These are phyloP conservation scores for Coranthus polyacanthus DNA, from an alignment of 2,797 vertebrate genomes.

Conservation along the genomic window DNA sequence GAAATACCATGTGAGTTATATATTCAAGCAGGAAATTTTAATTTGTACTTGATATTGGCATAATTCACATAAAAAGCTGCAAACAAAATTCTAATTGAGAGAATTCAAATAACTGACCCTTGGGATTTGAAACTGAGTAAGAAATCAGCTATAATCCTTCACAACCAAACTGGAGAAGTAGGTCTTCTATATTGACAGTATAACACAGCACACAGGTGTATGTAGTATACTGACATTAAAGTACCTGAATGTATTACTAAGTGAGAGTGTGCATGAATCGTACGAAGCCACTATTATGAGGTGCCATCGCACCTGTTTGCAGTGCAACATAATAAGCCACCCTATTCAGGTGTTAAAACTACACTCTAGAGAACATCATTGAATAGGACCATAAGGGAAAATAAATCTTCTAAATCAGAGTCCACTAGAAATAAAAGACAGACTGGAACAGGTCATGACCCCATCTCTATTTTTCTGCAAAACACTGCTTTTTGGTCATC, in stretches of 20 bases:
- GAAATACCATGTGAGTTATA: conserved; percentile 44
- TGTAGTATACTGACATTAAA: conserved; percentile 17
- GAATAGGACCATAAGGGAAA: conserved; percentile 26
- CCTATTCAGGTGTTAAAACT: conserved; percentile 17
- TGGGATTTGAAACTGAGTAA: conserved; percentile 48
- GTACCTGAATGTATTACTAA: conserved; percentile 8
- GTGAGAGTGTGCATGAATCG: conserved; percentile 8
- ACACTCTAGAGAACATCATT: conserved; percentile 22
- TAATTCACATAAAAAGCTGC: conserved; percentile 47
- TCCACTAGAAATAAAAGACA: background rate
- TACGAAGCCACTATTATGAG: conserved; percentile 24
- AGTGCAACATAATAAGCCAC: conserved; percentile 36
- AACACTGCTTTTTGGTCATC: background rate
- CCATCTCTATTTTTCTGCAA: background rate
- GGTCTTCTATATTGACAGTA: conserved; percentile 2
- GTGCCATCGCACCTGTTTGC: conserved; percentile 35
- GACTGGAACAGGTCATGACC: conserved; percentile 18
- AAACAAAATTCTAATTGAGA: conserved; percentile 58
- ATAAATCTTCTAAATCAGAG: conserved; percentile 30
- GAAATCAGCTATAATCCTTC: conserved; percentile 54
- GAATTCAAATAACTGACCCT: conserved; percentile 52
- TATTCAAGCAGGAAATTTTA: conserved; percentile 51
- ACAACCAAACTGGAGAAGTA: conserved; percentile 42
- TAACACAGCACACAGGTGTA: background rate
- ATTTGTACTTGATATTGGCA: conserved; percentile 53